These are phyloP conservation scores for Chanos chanos DNA, from an alignment of 2,797 vertebrate species.

Conservation along the genomic window DNA sequence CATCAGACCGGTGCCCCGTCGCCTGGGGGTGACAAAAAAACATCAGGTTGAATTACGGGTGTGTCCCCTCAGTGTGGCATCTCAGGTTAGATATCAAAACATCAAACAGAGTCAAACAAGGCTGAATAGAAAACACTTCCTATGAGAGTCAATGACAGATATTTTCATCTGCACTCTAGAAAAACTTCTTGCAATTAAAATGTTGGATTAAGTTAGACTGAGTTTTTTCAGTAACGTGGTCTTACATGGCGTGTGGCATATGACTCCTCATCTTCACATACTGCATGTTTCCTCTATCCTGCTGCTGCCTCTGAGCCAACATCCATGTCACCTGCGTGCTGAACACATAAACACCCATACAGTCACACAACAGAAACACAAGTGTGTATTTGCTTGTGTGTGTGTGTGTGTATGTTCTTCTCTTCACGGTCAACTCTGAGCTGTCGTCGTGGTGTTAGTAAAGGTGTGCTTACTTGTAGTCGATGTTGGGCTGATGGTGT, in stretches of 20 bases:
- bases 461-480: neutral
- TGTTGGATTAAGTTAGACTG: too few relatives aligned
- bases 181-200: too few relatives aligned
- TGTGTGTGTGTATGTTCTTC: conserved; percentile 65
- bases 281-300: conserved; percentile 88
- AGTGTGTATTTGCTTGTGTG: neutral
- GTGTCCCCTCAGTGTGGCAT: too few relatives aligned
- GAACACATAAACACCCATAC: conserved; percentile 20
- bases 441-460: too few relatives aligned
- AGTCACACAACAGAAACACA: neutral
- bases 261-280: conserved; percentile 95
- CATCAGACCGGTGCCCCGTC: conserved; percentile 90
- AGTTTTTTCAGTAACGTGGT: too few relatives aligned
- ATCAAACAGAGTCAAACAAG: too few relatives aligned
- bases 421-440: too few relatives aligned
- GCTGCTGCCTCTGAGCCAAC: conserved; percentile 93
- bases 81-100: too few relatives aligned
- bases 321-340: conserved; percentile 98
- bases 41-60: too few relatives aligned
- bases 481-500: neutral
- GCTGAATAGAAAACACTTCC: too few relatives aligned
- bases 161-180: too few relatives aligned
- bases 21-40: conserved; percentile 64
- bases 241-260: conserved; percentile 92
- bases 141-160: too few relatives aligned